These are phyloP conservation scores for Fringilla coelebs DNA, from an alignment of 2,797 vertebrate genomes.

Conservation along the genomic window DNA sequence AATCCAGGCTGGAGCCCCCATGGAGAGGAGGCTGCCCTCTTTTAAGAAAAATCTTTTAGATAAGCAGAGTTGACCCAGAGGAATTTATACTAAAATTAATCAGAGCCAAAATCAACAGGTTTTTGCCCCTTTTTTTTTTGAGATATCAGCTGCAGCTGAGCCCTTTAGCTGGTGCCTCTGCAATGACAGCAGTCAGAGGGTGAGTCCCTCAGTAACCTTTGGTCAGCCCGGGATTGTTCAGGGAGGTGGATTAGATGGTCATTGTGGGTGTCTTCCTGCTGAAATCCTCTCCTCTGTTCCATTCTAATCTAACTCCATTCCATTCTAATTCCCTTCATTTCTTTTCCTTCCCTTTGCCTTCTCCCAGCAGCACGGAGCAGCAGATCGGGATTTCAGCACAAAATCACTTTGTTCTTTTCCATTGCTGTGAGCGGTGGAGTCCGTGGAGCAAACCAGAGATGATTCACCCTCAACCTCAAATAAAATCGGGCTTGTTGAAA, in stretches of 20 bases:
- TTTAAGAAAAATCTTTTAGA: neutral
- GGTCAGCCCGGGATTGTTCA: neutral
- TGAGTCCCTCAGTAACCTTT: neutral
- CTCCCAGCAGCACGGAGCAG: fast-evolving
- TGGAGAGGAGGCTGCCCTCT: neutral
- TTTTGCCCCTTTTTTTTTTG: neutral
- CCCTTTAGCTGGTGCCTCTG: fast-evolving
- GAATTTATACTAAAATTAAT: neutral
- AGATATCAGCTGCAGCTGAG: neutral
- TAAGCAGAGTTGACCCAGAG: neutral
- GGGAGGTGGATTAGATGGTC: neutral
- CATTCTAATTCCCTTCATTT: neutral
- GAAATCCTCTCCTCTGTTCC: neutral
- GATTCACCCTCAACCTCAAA: neutral
- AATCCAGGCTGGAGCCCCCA: neutral
- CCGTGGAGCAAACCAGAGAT: neutral
- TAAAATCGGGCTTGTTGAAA: neutral
- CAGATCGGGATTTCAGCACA: neutral
- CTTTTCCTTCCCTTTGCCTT: neutral
- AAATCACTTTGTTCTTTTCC: neutral
- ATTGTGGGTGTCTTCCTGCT: neutral
- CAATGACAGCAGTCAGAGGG: neutral
- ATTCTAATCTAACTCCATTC: neutral
- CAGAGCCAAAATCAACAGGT: neutral
- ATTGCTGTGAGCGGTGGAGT: fast-evolving